phyloP scores from a whole-genome alignment of 2,797 vertebrate genomes.

The Pseudochaenichthys georgianus region DNA sequence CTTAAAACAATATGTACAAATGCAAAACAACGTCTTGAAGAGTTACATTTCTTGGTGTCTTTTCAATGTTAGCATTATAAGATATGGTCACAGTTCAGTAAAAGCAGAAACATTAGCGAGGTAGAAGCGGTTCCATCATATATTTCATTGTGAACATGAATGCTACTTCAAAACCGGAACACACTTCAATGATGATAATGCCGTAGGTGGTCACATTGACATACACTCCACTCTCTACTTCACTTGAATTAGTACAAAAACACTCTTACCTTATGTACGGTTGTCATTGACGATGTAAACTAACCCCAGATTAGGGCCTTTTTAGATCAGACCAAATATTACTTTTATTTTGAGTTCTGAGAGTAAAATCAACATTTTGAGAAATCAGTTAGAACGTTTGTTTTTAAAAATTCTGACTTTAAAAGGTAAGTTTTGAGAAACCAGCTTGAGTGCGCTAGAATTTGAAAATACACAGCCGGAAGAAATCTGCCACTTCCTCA shows the following conservation, averaged over 20 bases:
- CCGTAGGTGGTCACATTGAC: background rate
- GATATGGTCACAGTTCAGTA: background rate
- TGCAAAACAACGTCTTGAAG: background rate
- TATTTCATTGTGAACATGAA: background rate
- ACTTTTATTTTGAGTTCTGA: no score
- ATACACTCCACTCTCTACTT: background rate
- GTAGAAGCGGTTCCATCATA: background rate
- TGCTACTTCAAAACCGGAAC: background rate
- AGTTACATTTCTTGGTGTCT: background rate
- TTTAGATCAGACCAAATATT: no score
- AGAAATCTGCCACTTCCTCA: no score
- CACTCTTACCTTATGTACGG: background rate
- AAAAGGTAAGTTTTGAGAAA: no score
- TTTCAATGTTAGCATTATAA: background rate
- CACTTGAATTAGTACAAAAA: background rate
- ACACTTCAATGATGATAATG: background rate
- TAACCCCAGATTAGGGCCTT: background rate
- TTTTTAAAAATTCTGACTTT: no score
- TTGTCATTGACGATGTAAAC: background rate
- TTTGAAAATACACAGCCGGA: no score
- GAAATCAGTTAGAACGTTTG: no score
- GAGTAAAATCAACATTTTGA: no score
- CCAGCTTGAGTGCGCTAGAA: no score
- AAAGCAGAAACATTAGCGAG: background rate
- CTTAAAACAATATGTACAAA: background rate